phyloP scores from a whole-genome alignment of 2,888 invertebrate species.

The Parnassius apollo region DNA sequence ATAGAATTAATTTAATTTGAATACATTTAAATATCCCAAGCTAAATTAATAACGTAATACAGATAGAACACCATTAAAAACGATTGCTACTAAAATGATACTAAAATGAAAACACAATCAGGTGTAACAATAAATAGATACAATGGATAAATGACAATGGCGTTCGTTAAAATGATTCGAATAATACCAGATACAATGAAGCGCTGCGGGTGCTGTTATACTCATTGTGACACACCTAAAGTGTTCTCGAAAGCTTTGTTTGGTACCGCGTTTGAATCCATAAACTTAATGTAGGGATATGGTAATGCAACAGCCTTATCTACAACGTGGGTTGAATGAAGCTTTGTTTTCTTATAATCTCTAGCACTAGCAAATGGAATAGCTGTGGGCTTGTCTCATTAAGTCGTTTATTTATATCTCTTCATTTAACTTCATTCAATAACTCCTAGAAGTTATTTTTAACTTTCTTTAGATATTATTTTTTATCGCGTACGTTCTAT shows the following conservation, averaged over 20 bases:
- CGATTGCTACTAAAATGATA: slow-evolving; percentile 7
- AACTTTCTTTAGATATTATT: too few species aligned
- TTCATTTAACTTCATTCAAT: too few species aligned
- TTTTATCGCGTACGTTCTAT: too few species aligned
- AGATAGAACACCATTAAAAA: neutral
- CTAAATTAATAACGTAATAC: too few species aligned
- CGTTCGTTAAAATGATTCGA: slow-evolving; percentile 27
- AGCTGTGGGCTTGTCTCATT: too few species aligned
- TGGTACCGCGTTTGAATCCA: slow-evolving; percentile 9
- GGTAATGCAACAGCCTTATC: slow-evolving; percentile 21
- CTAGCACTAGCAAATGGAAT: neutral
- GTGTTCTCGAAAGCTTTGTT: slow-evolving; percentile 18
- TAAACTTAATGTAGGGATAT: slow-evolving; percentile 18
- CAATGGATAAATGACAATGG: slow-evolving; percentile 25
- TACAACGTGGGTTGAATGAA: slow-evolving; percentile 10
- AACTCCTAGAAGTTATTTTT: too few species aligned
- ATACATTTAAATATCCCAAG: too few species aligned
- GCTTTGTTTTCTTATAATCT: slow-evolving; percentile 2
- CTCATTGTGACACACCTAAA: slow-evolving; percentile 17
- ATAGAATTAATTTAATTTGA: too few species aligned
- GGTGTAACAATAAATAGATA: slow-evolving; percentile 18
- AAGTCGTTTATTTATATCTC: neutral
- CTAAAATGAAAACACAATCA: slow-evolving; percentile 19
- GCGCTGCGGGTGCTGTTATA: slow-evolving; percentile 21
- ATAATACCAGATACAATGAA: slow-evolving; percentile 23